Conservation (phyloP, 2,113 vertebrate genomes). For the Nycticryphes semicollaris region DNA sequence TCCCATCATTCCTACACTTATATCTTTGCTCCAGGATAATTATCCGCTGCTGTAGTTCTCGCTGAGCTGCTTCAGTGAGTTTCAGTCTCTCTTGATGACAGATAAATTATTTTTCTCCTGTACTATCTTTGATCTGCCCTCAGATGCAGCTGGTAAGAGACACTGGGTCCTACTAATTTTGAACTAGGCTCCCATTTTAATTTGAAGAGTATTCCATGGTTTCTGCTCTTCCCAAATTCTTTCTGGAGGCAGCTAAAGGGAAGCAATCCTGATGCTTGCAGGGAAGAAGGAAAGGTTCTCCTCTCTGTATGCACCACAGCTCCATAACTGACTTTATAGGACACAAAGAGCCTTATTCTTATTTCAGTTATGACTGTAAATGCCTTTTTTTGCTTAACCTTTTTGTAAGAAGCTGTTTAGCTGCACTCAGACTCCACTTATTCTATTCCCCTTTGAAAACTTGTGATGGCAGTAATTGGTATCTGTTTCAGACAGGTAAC, state of each 20-base stretch:
- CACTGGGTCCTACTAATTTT: neutral
- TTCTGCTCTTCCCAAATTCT: neutral
- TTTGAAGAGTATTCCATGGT: neutral
- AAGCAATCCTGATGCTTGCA: neutral
- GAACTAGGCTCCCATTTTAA: neutral
- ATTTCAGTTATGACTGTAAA: neutral
- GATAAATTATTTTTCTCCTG: conserved; percentile 9
- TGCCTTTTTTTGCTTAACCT: neutral
- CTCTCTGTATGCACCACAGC: neutral
- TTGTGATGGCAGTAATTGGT: neutral
- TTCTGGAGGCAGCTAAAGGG: neutral
- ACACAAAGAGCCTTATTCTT: neutral
- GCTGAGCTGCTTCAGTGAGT: conserved; percentile 10
- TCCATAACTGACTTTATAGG: accelerated
- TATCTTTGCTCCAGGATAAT: conserved; percentile 48
- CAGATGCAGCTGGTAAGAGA: neutral
- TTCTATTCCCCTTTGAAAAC: neutral
- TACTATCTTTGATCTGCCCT: neutral
- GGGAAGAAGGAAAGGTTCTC: neutral
- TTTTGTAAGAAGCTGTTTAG: neutral
- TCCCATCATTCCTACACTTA: neutral
- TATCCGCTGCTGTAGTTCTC: neutral
- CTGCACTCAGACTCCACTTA: neutral
- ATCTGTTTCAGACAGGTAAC: neutral
- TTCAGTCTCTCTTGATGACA: conserved; percentile 1